phyloP scores from a whole-genome alignment of 2,888 invertebrate species.

The Calameuta filiformis region DNA sequence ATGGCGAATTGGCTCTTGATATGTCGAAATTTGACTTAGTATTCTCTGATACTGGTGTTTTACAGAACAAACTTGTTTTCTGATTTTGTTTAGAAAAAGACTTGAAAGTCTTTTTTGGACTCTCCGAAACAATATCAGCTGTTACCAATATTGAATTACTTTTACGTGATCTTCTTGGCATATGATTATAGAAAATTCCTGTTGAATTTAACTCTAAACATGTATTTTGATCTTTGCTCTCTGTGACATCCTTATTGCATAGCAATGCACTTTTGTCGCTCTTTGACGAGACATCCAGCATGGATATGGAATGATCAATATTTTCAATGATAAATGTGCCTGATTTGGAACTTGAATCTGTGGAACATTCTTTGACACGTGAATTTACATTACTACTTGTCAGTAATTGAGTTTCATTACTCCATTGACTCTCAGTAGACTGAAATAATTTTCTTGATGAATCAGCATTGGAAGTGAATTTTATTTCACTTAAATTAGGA shows the following conservation, averaged over 20 bases:
- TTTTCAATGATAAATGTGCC: background rate
- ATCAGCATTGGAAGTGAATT: background rate
- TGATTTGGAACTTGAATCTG: background rate
- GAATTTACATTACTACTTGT: background rate
- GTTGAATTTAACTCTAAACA: background rate
- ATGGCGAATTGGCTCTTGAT: conserved; percentile 32
- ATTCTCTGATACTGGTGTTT: background rate
- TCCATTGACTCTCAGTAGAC: background rate
- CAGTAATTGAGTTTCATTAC: background rate
- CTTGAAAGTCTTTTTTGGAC: background rate
- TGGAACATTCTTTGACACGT: background rate
- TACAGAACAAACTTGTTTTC: background rate
- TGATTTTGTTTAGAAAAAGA: background rate
- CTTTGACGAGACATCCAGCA: background rate
- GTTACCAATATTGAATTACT: too few relatives aligned
- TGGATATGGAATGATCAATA: background rate
- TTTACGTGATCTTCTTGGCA: background rate
- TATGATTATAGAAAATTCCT: background rate
- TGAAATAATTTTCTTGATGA: background rate
- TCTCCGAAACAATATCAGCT: background rate
- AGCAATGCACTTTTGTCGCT: background rate
- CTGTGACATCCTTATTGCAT: background rate
- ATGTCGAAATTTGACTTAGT: conserved; percentile 42
- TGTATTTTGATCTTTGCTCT: background rate
- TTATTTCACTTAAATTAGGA: background rate